Evolutionary conservation across 2,888 invertebrate species (phyloP), one percentile per base, ranked within the genome.

Genomic region (Drosophila neonasuta): DNA sequence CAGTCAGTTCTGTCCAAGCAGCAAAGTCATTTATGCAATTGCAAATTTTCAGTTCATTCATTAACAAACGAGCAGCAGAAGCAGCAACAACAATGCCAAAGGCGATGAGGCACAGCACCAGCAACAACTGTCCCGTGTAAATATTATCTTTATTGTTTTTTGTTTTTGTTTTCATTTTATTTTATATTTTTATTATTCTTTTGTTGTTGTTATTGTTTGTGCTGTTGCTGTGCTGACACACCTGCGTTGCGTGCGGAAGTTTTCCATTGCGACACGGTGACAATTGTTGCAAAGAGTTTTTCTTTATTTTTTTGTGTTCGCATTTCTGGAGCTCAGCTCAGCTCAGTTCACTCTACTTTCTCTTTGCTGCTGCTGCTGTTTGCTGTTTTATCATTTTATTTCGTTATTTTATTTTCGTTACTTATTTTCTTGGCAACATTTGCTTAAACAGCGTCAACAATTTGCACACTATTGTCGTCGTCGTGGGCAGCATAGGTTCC

Each of bases 381-480:
- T 44, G 42, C 56, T 50, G 64, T 42, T 32, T 62, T 46, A 44
- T 39, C 36, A 29, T 30, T 48, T 52, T 11, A 17, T 55, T 54
- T 44, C 68, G 57, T 56, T 58, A 62, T 61, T 60, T 57, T 54
- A 62, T 62, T 60, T 71, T 36, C 39, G 59, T 73, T 68, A 61
- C 71, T 55, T 74, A 72, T 71, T 67, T 64, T 74, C 70, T 68
- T 71, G 64, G 62, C 67, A 78, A 77, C 75, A 83, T 83, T 85
- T 81, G 74, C 86, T 82, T 86, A 83, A 81, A 80, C 78, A 82
- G 80, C 67, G 80, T 45, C 80, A 83, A 69, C 80, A 85, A 83
- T 81, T 81, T 81, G 83, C 80, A 81, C 83, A 80, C 83, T 73
- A 80, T 85, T 82, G 78, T 61, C 74, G 80, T 74, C 71, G 80